Percentiles rank a stretch among this genome's conserved stretches.
These are phyloP conservation scores for Volucella inanis DNA, from an alignment of 2,888 invertebrate species.

Conservation along the genomic window DNA sequence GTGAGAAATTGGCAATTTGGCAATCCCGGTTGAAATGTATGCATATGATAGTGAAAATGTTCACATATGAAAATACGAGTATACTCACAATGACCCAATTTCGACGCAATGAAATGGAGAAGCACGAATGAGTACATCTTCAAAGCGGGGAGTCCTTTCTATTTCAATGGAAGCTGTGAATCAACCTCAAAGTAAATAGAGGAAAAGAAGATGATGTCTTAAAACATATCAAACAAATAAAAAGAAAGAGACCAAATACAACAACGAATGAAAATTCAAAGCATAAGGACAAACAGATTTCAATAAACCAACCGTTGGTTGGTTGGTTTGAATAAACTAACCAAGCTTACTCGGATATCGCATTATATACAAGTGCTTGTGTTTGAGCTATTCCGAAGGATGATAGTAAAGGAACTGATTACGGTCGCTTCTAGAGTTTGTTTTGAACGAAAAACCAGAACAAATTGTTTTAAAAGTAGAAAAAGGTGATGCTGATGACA, in stretches of 20 bases:
- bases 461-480: constrained; percentile 40
- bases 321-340: constrained; percentile 28
- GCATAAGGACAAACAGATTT: constrained; percentile 54
- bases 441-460: constrained; percentile 41
- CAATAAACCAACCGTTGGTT: constrained; percentile 61
- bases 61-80: constrained; percentile 33
- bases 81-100: constrained; percentile 65
- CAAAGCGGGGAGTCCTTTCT: constrained; percentile 46
- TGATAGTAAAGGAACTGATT: constrained; percentile 39
- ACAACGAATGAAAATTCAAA: constrained; percentile 43
- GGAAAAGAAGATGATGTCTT: constrained; percentile 19
- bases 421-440: constrained; percentile 15
- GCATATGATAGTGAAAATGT: constrained; percentile 30
- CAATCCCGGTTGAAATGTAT: background rate
- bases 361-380: constrained; percentile 59
- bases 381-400: constrained; percentile 29
- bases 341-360: constrained; percentile 16
- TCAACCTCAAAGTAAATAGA: constrained; percentile 60
- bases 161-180: constrained; percentile 31
- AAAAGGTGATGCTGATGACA: constrained; percentile 68
- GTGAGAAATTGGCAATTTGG: too few species aligned
- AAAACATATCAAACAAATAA: background rate
- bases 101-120: constrained; percentile 39
- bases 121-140: constrained; percentile 61
- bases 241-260: background rate